Conservation (phyloP, 1,140 invertebrate species). For the Stegodyphus dumicola region DNA sequence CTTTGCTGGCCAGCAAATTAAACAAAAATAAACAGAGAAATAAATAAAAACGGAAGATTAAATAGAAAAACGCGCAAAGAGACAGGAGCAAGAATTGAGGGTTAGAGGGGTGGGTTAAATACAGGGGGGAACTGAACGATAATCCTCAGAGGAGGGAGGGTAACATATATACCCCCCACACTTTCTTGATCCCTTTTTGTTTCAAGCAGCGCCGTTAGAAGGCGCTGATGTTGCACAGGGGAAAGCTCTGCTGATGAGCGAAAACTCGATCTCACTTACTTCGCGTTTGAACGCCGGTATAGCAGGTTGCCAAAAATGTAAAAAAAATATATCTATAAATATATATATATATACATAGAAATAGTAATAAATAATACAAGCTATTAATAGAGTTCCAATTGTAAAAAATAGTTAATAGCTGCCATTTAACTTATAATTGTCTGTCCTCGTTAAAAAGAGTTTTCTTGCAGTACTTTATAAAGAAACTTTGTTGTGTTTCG, state of each 20-base stretch:
- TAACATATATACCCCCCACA: slow-evolving; percentile 1
- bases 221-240: slow-evolving; percentile 15
- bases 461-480: no score
- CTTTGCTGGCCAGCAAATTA: not conserved
- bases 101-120: slow-evolving; percentile 4
- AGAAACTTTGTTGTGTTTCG: not conserved
- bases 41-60: slow-evolving; percentile 33
- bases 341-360: no score
- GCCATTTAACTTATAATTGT: no score
- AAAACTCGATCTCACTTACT: slow-evolving; percentile 39
- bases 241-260: not conserved
- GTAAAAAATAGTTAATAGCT: no score
- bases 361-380: no score
- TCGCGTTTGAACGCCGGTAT: slow-evolving; percentile 13
- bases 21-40: not conserved
- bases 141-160: not conserved
- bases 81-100: not conserved
- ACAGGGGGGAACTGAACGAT: slow-evolving; percentile 3
- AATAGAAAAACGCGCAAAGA: slow-evolving; percentile 3
- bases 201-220: slow-evolving; percentile 35
- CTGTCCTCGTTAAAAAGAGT: no score
- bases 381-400: no score
- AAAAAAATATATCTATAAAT: no score
- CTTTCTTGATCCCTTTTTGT: slow-evolving; percentile 33
- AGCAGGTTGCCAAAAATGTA: no score